Conservation (phyloP, 2,888 invertebrate genomes). For the Calliphora vomitoria region DNA sequence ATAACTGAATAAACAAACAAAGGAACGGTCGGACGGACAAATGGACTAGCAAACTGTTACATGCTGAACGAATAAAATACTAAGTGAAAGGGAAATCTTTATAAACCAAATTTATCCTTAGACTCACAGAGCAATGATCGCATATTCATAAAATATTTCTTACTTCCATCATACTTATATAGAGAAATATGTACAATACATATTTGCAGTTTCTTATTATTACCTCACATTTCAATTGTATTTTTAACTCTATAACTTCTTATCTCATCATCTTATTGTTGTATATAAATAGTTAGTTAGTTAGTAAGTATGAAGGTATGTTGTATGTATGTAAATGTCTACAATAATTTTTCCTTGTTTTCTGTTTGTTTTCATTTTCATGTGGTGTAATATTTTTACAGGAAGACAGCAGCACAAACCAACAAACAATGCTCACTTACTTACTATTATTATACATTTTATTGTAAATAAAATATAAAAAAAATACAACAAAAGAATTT, state of each 20-base stretch:
- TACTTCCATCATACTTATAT: background rate
- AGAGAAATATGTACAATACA: background rate
- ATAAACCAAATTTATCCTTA: slow-evolving; percentile 55
- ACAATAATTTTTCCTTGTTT: slow-evolving; percentile 27
- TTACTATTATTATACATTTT: slow-evolving; percentile 5
- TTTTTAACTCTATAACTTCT: slow-evolving; percentile 38
- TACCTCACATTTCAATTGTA: slow-evolving; percentile 52
- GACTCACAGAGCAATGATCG: background rate
- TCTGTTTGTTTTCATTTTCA: slow-evolving; percentile 21
- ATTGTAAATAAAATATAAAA: slow-evolving; percentile 17
- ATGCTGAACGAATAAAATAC: background rate
- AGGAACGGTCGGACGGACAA: background rate
- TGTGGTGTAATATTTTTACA: slow-evolving; percentile 47
- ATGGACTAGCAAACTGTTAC: background rate
- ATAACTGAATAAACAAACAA: background rate
- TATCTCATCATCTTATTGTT: slow-evolving; percentile 39
- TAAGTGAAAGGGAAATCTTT: slow-evolving; percentile 46
- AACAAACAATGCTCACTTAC: slow-evolving; percentile 7
- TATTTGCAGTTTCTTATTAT: slow-evolving; percentile 34
- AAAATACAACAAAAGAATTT: slow-evolving; percentile 65
- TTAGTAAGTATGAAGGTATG: background rate
- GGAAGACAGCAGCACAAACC: slow-evolving; percentile 32
- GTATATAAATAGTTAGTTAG: background rate
- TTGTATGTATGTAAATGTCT: background rate
- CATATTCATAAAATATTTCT: background rate